A percentile compares a stretch with the other conserved stretches of the same genome.
phyloP scores from a whole-genome alignment of 1,140 invertebrate genomes.

The Drosophila triauraria region DNA sequence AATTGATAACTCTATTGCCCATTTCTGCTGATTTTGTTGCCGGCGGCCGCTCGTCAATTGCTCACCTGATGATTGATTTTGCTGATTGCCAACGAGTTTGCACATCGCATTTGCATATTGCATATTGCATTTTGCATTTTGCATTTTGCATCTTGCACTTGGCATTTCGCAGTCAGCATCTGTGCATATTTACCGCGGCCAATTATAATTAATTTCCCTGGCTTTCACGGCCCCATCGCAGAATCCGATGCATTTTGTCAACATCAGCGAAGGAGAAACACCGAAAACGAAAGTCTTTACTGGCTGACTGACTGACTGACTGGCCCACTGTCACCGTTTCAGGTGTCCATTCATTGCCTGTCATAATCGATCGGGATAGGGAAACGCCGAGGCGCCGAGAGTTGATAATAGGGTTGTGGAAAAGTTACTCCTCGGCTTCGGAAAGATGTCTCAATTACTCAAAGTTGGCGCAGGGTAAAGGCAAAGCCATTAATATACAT shows the following conservation, averaged over 20 bases:
- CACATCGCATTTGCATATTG: constrained; percentile 62
- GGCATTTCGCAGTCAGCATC: constrained; percentile 57
- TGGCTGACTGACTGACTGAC: constrained; percentile 55
- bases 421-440: constrained; percentile 1
- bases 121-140: constrained; percentile 27
- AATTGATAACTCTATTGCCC: constrained; percentile 82
- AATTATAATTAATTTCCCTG: constrained; percentile 79
- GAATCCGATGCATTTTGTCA: constrained; percentile 76
- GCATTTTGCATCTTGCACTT: constrained; percentile 49
- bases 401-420: constrained; percentile 23
- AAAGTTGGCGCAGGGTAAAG: constrained; percentile 5
- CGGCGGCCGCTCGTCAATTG: constrained; percentile 66
- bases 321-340: constrained; percentile 32
- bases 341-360: constrained; percentile 39
- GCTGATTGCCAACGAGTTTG: constrained; percentile 79
- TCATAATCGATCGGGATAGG: constrained; percentile 38
- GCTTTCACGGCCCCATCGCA: constrained; percentile 47
- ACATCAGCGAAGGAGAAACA: constrained; percentile 43
- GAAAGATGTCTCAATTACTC: constrained; percentile 26
- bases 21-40: constrained; percentile 46
- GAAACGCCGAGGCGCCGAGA: constrained; percentile 18
- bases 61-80: constrained; percentile 77
- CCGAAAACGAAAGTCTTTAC: constrained; percentile 74
- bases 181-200: constrained; percentile 64
- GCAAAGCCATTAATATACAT: constrained; percentile 4